phyloP scores from a whole-genome alignment of 2,797 vertebrate genomes.

The Calcarius lapponicus region DNA sequence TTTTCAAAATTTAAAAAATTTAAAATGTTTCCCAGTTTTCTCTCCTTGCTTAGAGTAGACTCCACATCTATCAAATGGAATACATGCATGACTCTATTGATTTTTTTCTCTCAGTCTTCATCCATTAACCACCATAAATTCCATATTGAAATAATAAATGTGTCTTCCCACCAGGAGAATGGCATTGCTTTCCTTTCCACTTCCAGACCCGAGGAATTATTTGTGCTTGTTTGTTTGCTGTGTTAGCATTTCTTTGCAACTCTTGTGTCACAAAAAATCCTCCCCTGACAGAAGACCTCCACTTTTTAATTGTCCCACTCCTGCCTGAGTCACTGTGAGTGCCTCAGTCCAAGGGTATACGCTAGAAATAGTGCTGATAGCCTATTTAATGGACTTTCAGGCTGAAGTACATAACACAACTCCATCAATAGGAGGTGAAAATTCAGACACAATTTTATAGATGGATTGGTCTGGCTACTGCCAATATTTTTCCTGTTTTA shows the following conservation, averaged over 20 bases:
- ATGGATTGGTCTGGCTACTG: not conserved
- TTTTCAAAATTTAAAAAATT: not conserved
- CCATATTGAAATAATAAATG: conserved; percentile 47
- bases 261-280: not conserved
- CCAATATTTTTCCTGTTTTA: not conserved
- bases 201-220: not conserved
- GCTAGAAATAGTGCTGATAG: not conserved
- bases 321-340: not conserved
- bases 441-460: not conserved
- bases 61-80: not conserved
- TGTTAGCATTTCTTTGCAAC: not conserved
- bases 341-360: not conserved
- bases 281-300: not conserved
- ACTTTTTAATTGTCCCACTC: conserved; percentile 1
- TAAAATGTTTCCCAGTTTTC: not conserved
- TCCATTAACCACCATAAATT: conserved; percentile 34
- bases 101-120: conserved; percentile 20
- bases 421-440: not conserved
- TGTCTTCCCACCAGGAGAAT: not conserved
- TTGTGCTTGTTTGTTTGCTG: conserved; percentile 29
- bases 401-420: not conserved
- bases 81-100: not conserved
- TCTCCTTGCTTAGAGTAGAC: not conserved
- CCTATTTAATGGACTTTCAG: not conserved
- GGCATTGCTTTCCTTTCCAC: not conserved